Evolutionary conservation across 2,797 vertebrate genomes (phyloP), one percentile per base, ranked within the genome.

Genomic region (Bradypodion pumilum): DNA sequence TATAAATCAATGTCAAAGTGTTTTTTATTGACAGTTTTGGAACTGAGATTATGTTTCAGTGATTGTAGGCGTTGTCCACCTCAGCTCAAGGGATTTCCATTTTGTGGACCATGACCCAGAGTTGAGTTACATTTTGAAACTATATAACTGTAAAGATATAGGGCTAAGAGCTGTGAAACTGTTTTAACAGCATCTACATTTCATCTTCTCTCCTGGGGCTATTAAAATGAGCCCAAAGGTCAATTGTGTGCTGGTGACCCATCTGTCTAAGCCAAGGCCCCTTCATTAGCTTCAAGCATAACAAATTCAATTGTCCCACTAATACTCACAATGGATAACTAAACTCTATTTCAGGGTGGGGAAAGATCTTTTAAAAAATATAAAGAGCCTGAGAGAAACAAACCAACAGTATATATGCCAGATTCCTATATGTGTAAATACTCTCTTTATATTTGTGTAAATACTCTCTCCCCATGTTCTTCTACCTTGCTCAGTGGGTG

Each of bases 11-110:
- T 84, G 84, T 88, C 77, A 90, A 80, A 21, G 78, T 69, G 68
- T 90, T 88, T 91, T 91, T 87, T 77, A 52, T 86, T 82, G 68
- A 90, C 87, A 81, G 62, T 83, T 92, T 89, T 92, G 88, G 81
- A 93, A 93, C 78, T 25, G 91, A 90, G 87, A 89, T 90, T 95
- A 73, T 85, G 25, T 94, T 94, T 94, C 92, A 91, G 56, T 83
- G 89, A 66, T 87, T 92, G 72, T 89, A 85, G 82, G 68, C 92
- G 62, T 90, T 92, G 80, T 88, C 91, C 92, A 82, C 74, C 90
- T 86, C 90, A 90, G 3, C 92, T 93, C 91, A 89, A 92, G 83
- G 15, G 77, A 85, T 83, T 91, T 89, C 93, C 87, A 88, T 91
- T 90, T 60, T 91, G 87, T 89, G 80, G 85, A 86, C 85, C 85